phyloP scores from a whole-genome alignment of 2,113 vertebrate genomes.

The Atherinomorus stipes region DNA sequence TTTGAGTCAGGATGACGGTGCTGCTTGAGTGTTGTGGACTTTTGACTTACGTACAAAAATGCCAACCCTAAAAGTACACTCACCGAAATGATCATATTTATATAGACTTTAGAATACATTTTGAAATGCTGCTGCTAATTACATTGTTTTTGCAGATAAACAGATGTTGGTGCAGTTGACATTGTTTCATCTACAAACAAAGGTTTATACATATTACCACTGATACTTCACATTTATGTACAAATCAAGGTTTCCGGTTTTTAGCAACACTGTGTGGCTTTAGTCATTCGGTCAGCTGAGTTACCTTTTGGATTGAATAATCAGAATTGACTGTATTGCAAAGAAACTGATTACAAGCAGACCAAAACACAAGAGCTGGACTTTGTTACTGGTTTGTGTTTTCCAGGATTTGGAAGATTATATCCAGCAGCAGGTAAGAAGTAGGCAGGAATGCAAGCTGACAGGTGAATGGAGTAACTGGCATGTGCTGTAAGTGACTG shows the following conservation, averaged over 20 bases:
- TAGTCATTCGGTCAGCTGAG: too few species aligned
- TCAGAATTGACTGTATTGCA: too few species aligned
- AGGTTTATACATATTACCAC: background rate
- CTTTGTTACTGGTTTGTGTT: too few species aligned
- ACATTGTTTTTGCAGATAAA: background rate
- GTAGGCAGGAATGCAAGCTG: too few species aligned
- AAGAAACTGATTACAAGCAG: too few species aligned
- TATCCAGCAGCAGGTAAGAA: too few species aligned
- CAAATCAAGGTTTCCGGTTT: background rate
- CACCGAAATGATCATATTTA: conserved; percentile 16
- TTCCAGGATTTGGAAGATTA: too few species aligned
- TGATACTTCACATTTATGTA: background rate
- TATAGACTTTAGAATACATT: background rate
- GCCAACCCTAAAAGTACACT: background rate
- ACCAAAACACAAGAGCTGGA: too few species aligned
- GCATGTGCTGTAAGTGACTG: too few species aligned
- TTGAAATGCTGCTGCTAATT: background rate
- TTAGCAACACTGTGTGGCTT: background rate
- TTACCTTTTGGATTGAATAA: too few species aligned
- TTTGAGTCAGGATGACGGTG: conserved; percentile 43
- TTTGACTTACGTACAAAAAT: background rate
- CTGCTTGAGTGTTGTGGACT: conserved; percentile 28
- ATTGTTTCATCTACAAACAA: background rate
- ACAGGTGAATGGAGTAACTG: too few species aligned
- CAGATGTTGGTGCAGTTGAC: background rate